Conservation (phyloP, 2,888 invertebrate species). For the Clitarchus hookeri region DNA sequence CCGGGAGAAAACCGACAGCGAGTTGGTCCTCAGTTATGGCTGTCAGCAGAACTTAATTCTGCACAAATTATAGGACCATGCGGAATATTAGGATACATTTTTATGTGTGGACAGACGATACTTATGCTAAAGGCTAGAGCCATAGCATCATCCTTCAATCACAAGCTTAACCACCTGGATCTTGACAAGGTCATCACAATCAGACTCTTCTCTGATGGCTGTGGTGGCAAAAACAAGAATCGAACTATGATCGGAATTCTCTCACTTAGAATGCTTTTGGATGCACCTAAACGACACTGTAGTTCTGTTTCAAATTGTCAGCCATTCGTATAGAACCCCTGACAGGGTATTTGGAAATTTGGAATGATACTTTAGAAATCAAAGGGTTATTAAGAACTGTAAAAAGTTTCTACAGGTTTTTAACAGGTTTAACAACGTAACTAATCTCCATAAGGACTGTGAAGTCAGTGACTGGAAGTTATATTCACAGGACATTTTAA, state of each 20-base stretch:
- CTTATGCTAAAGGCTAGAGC: too few relatives aligned
- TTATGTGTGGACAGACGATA: background rate
- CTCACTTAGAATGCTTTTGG: background rate
- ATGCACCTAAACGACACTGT: background rate
- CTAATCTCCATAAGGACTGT: background rate
- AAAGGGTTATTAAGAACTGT: background rate
- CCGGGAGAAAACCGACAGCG: background rate
- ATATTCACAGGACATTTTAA: too few relatives aligned
- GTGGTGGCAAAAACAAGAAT: constrained; percentile 6
- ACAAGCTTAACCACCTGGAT: background rate
- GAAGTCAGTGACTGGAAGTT: background rate
- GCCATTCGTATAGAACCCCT: background rate
- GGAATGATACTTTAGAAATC: background rate
- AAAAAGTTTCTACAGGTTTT: background rate
- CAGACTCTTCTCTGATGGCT: background rate
- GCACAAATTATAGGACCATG: background rate
- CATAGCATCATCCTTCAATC: background rate
- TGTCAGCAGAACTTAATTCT: background rate
- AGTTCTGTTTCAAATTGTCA: background rate
- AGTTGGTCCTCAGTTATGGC: background rate
- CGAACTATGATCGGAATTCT: background rate
- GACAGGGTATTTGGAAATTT: background rate
- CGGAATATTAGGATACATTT: background rate
- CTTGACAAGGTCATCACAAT: background rate
- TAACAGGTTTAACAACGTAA: background rate